Evolutionary conservation across 2,888 invertebrate genomes (phyloP).

Genomic region (Lissonota sp.): DNA sequence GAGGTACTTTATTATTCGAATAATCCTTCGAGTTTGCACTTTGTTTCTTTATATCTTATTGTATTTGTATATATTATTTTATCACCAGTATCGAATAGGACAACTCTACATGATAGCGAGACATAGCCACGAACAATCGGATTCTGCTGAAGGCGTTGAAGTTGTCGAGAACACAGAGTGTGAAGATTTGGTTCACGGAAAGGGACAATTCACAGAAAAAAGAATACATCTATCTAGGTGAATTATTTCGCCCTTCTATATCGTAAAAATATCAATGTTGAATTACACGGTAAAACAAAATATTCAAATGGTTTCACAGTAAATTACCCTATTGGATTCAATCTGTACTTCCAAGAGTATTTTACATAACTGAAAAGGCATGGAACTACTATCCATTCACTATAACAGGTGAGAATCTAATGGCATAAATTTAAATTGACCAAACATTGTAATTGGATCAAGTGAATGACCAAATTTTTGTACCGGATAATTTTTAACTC

Average conservation of each 20-base stretch:
- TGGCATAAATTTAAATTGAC: background rate
- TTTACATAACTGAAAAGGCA: conserved; percentile 96
- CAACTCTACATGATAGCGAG: conserved; percentile 98
- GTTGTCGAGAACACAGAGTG: conserved; percentile 93
- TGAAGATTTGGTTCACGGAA: conserved; percentile 91
- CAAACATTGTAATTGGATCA: conserved; percentile 9
- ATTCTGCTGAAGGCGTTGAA: conserved; percentile 95
- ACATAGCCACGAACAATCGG: conserved; percentile 96
- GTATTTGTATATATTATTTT: conserved; percentile 2
- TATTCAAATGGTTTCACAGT: conserved; percentile 84
- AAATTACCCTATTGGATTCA: conserved; percentile 96
- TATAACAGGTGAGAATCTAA: conserved; percentile 88
- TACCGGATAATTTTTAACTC: background rate
- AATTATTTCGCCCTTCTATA: conserved; percentile 76
- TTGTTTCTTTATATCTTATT: conserved; percentile 30
- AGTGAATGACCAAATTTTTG: background rate
- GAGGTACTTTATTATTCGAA: conserved; percentile 87
- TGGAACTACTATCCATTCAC: conserved; percentile 98
- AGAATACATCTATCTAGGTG: conserved; percentile 95
- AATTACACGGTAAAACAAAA: conserved; percentile 12
- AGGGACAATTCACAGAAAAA: conserved; percentile 95
- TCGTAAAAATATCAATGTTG: conserved; percentile 16
- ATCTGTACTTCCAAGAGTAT: conserved; percentile 93
- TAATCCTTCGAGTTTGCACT: conserved; percentile 10
- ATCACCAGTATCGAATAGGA: conserved; percentile 93